phyloP scores from a whole-genome alignment of 2,888 invertebrate species.

The Anoncus sp. region DNA sequence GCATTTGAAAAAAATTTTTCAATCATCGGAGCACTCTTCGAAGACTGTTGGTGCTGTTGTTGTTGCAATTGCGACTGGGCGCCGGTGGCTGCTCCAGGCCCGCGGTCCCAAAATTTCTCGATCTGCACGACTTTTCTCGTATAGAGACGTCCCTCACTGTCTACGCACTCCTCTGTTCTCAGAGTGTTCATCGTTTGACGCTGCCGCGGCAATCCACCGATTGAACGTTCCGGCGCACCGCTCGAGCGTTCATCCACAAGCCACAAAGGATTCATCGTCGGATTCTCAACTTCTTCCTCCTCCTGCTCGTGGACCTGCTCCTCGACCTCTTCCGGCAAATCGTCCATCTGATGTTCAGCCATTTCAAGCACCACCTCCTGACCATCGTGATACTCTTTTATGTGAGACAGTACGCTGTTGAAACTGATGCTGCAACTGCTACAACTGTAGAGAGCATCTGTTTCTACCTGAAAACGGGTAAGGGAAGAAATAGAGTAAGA shows the following conservation, averaged over 20 bases:
- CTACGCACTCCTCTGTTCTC: constrained; percentile 84
- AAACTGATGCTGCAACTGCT: constrained; percentile 88
- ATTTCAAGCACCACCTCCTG: constrained; percentile 88
- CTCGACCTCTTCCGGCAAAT: constrained; percentile 55
- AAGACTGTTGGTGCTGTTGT: constrained; percentile 43
- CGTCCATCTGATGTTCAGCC: constrained; percentile 77
- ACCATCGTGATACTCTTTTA: constrained; percentile 87
- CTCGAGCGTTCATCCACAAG: constrained; percentile 55
- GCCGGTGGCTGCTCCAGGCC: constrained; percentile 56
- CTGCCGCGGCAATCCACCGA: constrained; percentile 67
- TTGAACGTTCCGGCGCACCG: neutral
- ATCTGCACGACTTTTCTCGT: constrained; percentile 86
- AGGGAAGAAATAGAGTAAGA: neutral
- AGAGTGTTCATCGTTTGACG: constrained; percentile 82
- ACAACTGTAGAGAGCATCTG: constrained; percentile 86
- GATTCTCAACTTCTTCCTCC: constrained; percentile 16
- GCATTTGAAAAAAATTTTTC: constrained; percentile 82
- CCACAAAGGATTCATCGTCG: neutral
- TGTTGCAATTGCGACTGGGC: constrained; percentile 51
- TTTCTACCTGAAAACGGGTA: constrained; percentile 64
- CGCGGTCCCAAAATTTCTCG: constrained; percentile 85
- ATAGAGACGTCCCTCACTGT: constrained; percentile 84
- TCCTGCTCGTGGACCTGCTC: constrained; percentile 15
- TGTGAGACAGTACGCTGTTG: constrained; percentile 87
- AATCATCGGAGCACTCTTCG: constrained; percentile 79